Conservation (phyloP, 2,113 vertebrate species). For the Megaleporinus macrocephalus region DNA sequence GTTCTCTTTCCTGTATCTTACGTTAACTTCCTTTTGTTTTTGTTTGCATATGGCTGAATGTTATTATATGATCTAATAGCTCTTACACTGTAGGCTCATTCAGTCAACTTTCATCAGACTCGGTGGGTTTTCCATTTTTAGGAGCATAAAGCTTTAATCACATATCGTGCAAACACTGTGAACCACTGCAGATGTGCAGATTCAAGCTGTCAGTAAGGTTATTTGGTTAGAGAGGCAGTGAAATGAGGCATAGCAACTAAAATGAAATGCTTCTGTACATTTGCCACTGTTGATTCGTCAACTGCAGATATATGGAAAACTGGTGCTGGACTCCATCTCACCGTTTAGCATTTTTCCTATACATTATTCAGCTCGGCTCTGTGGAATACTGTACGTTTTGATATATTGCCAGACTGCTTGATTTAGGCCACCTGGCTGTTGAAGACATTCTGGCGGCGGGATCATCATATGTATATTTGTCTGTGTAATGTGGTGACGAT, state of each 20-base stretch:
- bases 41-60: not conserved
- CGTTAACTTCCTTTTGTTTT: slow-evolving; percentile 13
- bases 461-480: not conserved
- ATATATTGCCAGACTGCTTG: not conserved
- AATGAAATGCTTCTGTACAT: slow-evolving; percentile 21
- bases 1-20: not conserved
- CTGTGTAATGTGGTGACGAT: not conserved
- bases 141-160: not conserved
- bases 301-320: not conserved
- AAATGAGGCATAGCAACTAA: not conserved
- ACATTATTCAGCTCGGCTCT: not conserved
- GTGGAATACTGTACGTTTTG: not conserved
- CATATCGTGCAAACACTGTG: not conserved
- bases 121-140: not conserved
- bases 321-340: not conserved
- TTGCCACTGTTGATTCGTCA: slow-evolving; percentile 9
- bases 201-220: slow-evolving; percentile 10
- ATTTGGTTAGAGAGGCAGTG: not conserved
- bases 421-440: not conserved
- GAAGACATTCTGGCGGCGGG: not conserved
- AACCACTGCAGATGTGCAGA: slow-evolving; percentile 8
- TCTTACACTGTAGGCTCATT: not conserved
- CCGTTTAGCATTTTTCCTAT: not conserved
- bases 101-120: not conserved
- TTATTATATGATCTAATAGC: slow-evolving; percentile 1